Evolutionary conservation across 2,113 vertebrate species (phyloP), one percentile per base, ranked within the genome.

Genomic region (Lynx canadensis): DNA sequence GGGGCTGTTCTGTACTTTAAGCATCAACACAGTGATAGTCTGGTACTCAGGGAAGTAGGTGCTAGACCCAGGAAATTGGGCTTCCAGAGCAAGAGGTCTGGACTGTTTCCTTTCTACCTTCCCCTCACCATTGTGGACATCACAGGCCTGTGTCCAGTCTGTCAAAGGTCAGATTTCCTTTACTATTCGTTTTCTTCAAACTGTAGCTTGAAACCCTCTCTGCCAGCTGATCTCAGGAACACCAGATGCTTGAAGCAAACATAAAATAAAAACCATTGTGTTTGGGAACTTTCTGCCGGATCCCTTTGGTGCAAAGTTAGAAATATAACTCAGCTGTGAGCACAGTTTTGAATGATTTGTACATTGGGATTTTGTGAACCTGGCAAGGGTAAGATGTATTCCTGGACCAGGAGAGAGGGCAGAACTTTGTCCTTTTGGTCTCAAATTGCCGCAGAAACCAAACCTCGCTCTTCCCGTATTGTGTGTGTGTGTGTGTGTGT

Each of bases 201-300:
- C 33, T 73, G 27, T 78, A 50, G 78, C 84, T 91, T 94, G 68
- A 80, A 79, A 63, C 73, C 84, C 21, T 92, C 85, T 83, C 84
- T 74, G 69, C 48, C 21, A 29, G 76, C 57, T 80, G n/a, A 60
- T 89, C 18, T 48, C 55, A 76, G 84, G 18, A 57, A 57, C 52
- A 60, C 57, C 66, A 83, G 52, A 63, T 25, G 41, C 71, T 50
- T 69, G 76, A 95, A 68, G 45, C 76, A 92, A 74, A 57, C 33
- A 2, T 11, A 11, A 74, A 80, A 78, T 74, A 23, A 74, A 76
- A 36, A 50, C 68, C 68, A 55, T 7, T 16, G 52, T 10, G 57
- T 13, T 63, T 50, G 33, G 87, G 38, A 71, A 13, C 14, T 38
- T 6, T 82, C 79, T 27, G 15, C 6, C 15, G 74, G 52, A 78